Conservation (phyloP, 2,888 invertebrate species). For the Aporophyla nigra region DNA sequence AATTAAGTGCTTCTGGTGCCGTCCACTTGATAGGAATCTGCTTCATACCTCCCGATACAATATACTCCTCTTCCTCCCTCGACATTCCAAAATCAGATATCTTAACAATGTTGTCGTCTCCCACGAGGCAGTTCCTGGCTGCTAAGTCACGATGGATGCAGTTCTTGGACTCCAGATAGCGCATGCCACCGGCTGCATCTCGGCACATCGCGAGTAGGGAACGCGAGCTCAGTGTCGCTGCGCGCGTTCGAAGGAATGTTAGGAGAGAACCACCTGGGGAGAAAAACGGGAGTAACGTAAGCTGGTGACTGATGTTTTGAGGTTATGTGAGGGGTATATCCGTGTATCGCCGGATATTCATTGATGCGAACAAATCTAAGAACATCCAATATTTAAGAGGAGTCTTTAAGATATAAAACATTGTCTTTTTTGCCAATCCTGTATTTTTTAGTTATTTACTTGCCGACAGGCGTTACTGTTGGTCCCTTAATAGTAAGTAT, state of each 20-base stretch:
- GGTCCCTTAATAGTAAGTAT: background rate
- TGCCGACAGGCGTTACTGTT: background rate
- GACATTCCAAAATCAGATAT: slow-evolving; percentile 99
- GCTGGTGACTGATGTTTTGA: background rate
- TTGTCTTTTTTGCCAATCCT: too few species aligned
- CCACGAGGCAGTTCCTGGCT: slow-evolving; percentile 97
- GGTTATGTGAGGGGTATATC: background rate
- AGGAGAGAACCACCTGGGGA: slow-evolving; percentile 96
- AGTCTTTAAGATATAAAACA: background rate
- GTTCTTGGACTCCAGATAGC: slow-evolving; percentile 98
- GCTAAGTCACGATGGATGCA: slow-evolving; percentile 99
- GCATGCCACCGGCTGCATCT: slow-evolving; percentile 98
- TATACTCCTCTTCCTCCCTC: slow-evolving; percentile 98
- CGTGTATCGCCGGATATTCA: background rate
- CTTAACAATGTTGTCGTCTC: slow-evolving; percentile 96
- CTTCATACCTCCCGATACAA: slow-evolving; percentile 99
- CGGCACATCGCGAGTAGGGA: slow-evolving; percentile 97
- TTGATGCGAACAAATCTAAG: background rate
- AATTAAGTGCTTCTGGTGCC: slow-evolving; percentile 98
- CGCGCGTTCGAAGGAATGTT: slow-evolving; percentile 96
- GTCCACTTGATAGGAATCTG: slow-evolving; percentile 99
- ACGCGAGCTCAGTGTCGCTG: slow-evolving; percentile 91
- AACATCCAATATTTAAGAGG: background rate
- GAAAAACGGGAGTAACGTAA: background rate
- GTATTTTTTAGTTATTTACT: background rate